phyloP scores from a whole-genome alignment of 2,888 invertebrate genomes.

The Stegophylla sp. region DNA sequence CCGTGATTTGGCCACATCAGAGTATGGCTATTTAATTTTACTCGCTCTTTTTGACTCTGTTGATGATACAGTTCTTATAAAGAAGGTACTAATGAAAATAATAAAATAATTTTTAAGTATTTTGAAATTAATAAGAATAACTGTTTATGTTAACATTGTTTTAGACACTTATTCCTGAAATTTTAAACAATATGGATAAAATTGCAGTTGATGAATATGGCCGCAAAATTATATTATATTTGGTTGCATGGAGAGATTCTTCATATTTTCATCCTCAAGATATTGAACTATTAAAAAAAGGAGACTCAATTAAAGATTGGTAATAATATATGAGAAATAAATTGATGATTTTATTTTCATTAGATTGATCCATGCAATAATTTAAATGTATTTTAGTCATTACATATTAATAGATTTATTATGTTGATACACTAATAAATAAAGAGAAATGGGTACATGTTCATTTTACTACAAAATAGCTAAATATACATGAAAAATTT shows the following conservation, averaged over 20 bases:
- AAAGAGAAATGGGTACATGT: no score
- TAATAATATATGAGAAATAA: conserved; percentile 60
- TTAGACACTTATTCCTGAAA: conserved; percentile 71
- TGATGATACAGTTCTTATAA: conserved; percentile 90
- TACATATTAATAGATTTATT: no score
- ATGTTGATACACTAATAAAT: no score
- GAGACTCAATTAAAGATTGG: conserved; percentile 74
- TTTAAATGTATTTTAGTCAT: no score
- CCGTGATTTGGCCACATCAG: conserved; percentile 80
- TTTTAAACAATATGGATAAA: conserved; percentile 73
- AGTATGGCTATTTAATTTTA: conserved; percentile 84
- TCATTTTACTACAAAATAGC: no score
- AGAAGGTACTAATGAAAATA: no score
- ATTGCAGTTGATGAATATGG: conserved; percentile 82
- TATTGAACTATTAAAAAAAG: conserved; percentile 76
- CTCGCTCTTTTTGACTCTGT: conserved; percentile 85
- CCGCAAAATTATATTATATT: conserved; percentile 84
- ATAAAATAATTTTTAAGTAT: neutral
- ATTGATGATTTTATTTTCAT: neutral
- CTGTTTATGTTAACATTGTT: conserved; percentile 45
- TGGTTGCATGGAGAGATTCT: conserved; percentile 82
- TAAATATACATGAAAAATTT: no score
- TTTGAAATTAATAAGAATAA: neutral
- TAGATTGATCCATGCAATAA: no score
- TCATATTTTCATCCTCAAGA: conserved; percentile 84